These are phyloP conservation scores for Cydia fagiglandana DNA, from an alignment of 1,140 invertebrate species.

Conservation along the genomic window DNA sequence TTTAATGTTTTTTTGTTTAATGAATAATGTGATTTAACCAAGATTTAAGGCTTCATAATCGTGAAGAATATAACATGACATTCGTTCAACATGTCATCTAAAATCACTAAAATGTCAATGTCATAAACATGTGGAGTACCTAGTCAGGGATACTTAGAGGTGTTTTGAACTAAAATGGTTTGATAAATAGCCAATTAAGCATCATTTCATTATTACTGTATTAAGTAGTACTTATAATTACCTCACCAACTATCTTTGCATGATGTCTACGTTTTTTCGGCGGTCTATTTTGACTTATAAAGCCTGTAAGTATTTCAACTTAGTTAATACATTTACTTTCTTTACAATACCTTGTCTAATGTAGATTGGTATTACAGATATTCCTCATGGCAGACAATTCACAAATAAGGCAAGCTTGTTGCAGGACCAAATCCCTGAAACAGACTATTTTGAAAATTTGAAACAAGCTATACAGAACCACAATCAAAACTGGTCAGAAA, in stretches of 20 bases:
- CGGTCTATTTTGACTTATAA: constrained; percentile 3
- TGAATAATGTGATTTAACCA: no score
- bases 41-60: no score
- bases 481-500: constrained; percentile 53
- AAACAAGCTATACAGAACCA: constrained; percentile 45
- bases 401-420: constrained; percentile 32
- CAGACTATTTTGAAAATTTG: constrained; percentile 57
- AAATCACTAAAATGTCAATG: no score
- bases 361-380: constrained; percentile 16
- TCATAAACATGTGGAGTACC: no score
- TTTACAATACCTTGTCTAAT: neutral
- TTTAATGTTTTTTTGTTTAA: no score
- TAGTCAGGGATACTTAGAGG: no score
- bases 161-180: no score
- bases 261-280: constrained; percentile 4
- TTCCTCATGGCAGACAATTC: neutral
- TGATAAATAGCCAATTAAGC: no score
- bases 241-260: neutral
- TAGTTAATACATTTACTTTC: neutral
- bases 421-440: constrained; percentile 31
- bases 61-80: no score
- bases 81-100: no score
- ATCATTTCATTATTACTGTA: no score
- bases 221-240: neutral
- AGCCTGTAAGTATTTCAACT: neutral